A percentile compares a stretch with the other conserved stretches of the same genome.
phyloP scores from a whole-genome alignment of 2,113 vertebrate species.

The Strix aluco region DNA sequence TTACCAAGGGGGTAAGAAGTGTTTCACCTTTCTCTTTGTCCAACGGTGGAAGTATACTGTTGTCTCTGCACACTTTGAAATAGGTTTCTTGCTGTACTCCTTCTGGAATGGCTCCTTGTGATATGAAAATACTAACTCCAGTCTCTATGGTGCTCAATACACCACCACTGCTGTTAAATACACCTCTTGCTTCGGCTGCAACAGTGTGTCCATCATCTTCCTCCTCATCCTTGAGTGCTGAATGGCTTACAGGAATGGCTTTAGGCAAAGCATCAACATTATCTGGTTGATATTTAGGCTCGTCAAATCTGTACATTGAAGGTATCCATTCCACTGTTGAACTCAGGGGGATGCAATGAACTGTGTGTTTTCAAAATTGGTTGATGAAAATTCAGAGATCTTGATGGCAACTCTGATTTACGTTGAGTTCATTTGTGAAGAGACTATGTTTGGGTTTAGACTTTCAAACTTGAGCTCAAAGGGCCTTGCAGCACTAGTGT shows the following conservation, averaged over 20 bases:
- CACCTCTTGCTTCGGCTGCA: slow-evolving; percentile 83
- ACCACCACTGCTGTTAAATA: slow-evolving; percentile 87
- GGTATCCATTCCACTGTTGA: slow-evolving; percentile 79
- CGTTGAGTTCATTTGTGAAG: slow-evolving; percentile 79
- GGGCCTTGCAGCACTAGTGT: slow-evolving; percentile 83
- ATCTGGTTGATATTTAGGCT: slow-evolving; percentile 84
- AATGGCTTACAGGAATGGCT: slow-evolving; percentile 85
- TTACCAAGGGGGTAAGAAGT: slow-evolving; percentile 86
- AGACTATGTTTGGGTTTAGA: slow-evolving; percentile 91
- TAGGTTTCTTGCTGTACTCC: slow-evolving; percentile 87
- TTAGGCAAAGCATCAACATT: slow-evolving; percentile 82
- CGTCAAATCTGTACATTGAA: slow-evolving; percentile 82
- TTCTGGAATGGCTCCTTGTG: slow-evolving; percentile 85
- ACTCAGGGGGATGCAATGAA: slow-evolving; percentile 78
- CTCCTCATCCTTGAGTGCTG: slow-evolving; percentile 84
- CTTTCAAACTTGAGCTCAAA: slow-evolving; percentile 90
- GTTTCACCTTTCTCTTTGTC: slow-evolving; percentile 93
- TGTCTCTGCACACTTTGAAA: slow-evolving; percentile 90
- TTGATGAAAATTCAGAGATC: slow-evolving; percentile 64
- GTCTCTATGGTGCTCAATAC: slow-evolving; percentile 87
- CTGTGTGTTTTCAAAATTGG: slow-evolving; percentile 74
- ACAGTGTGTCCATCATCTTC: slow-evolving; percentile 84
- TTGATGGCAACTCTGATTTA: slow-evolving; percentile 75
- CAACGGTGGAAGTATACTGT: slow-evolving; percentile 85
- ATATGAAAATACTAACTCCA: slow-evolving; percentile 87